Conservation (phyloP, 2,888 invertebrate species). For the Tipula helvola region DNA sequence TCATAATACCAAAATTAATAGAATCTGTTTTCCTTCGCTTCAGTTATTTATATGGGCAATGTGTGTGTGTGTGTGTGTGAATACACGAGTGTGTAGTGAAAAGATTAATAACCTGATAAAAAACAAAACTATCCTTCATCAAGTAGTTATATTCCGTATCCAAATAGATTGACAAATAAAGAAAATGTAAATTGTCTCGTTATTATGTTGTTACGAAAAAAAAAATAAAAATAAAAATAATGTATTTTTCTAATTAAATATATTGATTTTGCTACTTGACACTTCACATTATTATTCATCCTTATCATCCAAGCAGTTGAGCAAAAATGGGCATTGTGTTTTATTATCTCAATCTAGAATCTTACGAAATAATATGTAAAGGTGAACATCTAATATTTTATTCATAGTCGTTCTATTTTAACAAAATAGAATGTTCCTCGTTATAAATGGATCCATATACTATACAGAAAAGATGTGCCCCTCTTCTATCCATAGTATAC, state of each 20-base stretch:
- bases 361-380: background rate
- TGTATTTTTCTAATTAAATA: background rate
- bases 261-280: background rate
- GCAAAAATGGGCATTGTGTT: background rate
- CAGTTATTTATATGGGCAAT: background rate
- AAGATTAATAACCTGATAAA: background rate
- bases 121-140: background rate
- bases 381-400: background rate
- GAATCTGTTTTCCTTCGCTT: background rate
- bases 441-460: background rate
- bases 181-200: background rate
- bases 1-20: background rate
- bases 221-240: background rate
- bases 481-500: background rate
- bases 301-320: background rate
- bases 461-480: background rate
- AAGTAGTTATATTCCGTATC: background rate
- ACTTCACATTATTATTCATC: background rate
- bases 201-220: background rate
- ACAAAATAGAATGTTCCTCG: background rate
- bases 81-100: background rate
- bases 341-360: slow-evolving; percentile 4
- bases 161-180: background rate
- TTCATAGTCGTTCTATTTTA: background rate
- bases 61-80: background rate